phyloP scores from a whole-genome alignment of 1,140 invertebrate species.

The Ooceraea biroi region DNA sequence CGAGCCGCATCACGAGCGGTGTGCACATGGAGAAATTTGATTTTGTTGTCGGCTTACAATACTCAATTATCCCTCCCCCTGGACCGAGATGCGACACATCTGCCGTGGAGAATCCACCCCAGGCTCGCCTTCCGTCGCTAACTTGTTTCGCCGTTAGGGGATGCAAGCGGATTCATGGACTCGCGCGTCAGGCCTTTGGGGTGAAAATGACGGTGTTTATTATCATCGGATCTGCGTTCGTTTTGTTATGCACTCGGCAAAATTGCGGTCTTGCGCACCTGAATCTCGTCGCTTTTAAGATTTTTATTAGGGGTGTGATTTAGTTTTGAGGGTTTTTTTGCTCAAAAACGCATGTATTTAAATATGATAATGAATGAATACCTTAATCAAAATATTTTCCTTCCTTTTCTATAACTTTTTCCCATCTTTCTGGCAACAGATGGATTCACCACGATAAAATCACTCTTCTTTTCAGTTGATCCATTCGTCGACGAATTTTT shows the following conservation, averaged over 20 bases:
- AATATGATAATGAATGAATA: too few species aligned
- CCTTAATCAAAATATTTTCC: too few species aligned
- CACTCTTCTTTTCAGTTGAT: too few species aligned
- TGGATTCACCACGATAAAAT: too few species aligned
- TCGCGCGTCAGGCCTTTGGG: constrained; percentile 6
- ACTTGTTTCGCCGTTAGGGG: constrained; percentile 73
- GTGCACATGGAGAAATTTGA: constrained; percentile 76
- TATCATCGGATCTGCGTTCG: constrained; percentile 7
- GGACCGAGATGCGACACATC: constrained; percentile 74
- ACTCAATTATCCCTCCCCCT: constrained; percentile 80
- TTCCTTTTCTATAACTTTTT: too few species aligned
- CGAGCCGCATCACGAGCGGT: constrained; percentile 50
- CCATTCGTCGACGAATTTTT: too few species aligned
- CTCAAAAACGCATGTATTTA: too few species aligned
- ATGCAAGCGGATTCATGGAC: constrained; percentile 69
- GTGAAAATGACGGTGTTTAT: constrained; percentile 39
- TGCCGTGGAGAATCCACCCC: constrained; percentile 66
- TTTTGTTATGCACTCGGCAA: neutral
- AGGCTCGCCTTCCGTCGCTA: constrained; percentile 42
- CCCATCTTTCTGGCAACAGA: too few species aligned
- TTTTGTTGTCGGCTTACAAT: constrained; percentile 83
- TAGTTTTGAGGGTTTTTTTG: too few species aligned
- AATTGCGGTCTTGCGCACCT: too few species aligned
- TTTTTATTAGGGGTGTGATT: too few species aligned
- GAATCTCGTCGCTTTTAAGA: neutral